Base-by-base conservation (phyloP, 1,140 invertebrate species). In the Holcopasites calliopsidis region DNA sequence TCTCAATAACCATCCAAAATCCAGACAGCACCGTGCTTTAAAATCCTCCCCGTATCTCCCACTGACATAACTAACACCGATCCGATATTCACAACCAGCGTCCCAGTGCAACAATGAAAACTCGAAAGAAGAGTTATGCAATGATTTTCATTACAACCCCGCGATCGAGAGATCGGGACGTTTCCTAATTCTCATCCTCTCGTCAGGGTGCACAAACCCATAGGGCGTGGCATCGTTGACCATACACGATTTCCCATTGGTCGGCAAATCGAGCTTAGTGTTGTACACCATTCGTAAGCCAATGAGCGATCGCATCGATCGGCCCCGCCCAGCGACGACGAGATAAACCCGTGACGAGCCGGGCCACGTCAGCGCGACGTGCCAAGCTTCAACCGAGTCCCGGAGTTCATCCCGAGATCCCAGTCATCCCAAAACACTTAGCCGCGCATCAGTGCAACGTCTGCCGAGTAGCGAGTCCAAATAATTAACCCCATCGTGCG, bases 351-450 rank as follows among this genome's bases (percentile, higher is more conserved):
- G 62, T 38, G 62, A 42, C 54, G 64, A 42, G 64, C 52, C 33
- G 38, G 64, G 11, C 42, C 72, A 50, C 71, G 71, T 74, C 71
- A 66, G 44, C 61, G 71, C 35, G 71, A 65, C 50, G 50, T 54
- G 31, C 38, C 2, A 73, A 55, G 71, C 61, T 66, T 55, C 71
- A 35, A 44, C 35, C 49, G 16, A 23, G 50, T 26, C 28, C n/a
- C 71, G 52, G 33, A 33, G 57, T 49, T 21, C 26, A 50, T 80
- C 40, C 21, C 65, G 55, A 44, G 60, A 28, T 58, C 80, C n/a
- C 82, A 83, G 82, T 83, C 82, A 83, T 79, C 76, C 82, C 70
- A 83, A 83, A 83, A 82, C 82, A 82, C 71, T 83, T 83, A 82
- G 71, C 68, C 60, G 71, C 80, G 82, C 77, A 82, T 83, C 82